Base-by-base conservation (phyloP, 2,888 invertebrate genomes). In the Clusia tigrina region DNA sequence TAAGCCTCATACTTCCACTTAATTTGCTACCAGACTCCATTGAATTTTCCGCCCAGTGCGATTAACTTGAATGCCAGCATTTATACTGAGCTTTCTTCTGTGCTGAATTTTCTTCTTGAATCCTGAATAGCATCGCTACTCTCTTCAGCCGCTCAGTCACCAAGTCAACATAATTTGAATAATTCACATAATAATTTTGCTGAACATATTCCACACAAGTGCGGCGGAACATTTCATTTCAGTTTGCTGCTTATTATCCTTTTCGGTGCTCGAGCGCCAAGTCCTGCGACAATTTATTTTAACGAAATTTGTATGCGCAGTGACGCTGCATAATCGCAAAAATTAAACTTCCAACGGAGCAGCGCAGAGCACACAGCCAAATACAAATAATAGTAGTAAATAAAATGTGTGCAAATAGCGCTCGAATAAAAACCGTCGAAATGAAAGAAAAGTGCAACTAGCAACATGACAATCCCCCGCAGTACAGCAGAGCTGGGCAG, bases 311-410 rank as follows among this genome's bases (percentile, higher is more conserved):
- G n/a, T n/a, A n/a, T 64, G 65, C 65, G 67, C 62, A 69, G 71
- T 72, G 72, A 68, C 69, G 62, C 64, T 70, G 72, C 72, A 72
- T 72, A 72, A 72, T 69, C 69, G 67, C 54, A 66, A 66, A 67
- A 65, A 68, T 69, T 51, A 55, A 55, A 37, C 15, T 53, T 22
- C 26, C 2, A 54, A 54, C 18, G 15, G 26, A 56, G 54, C 1
- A 18, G 60, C 38, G 65, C 42, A 20, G 12, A n/a, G 10, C 42
- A n/a, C 9, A 37, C 15, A 22, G 48, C 53, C 63, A 70, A 67
- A 68, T 62, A 68, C 67, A 69, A 62, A 63, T 64, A 68, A 73
- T 32, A 42, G 42, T 15, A 42, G 42, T 17, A 42, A 42, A 42
- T 42, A 42, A 15, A n/a, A 42, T n/a, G n/a, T 17, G n/a, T 12